A percentile compares a stretch with the other conserved stretches of the same genome.
Conservation (phyloP, 2,888 invertebrate genomes). For the Clistopyga incitator region DNA sequence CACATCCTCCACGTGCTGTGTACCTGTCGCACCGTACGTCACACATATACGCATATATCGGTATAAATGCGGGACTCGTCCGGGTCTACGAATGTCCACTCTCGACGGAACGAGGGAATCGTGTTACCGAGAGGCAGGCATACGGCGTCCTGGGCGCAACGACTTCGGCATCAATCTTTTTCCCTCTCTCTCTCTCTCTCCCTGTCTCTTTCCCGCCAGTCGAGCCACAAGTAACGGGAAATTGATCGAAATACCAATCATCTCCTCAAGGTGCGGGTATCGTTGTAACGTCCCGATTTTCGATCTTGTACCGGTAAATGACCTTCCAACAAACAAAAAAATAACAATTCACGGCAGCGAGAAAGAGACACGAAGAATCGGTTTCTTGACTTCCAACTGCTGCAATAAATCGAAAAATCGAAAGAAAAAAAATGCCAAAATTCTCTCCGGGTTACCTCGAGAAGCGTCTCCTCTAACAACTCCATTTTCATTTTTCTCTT, state of each 20-base stretch:
- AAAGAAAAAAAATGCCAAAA: too few species aligned
- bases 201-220: slow-evolving; percentile 40
- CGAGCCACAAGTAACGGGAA: slow-evolving; percentile 62
- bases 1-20: slow-evolving; percentile 18
- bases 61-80: slow-evolving; percentile 10
- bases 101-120: slow-evolving; percentile 52
- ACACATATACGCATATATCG: not conserved
- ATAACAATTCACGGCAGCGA: not conserved
- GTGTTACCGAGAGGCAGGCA: slow-evolving; percentile 52
- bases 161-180: slow-evolving; percentile 50
- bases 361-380: not conserved
- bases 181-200: slow-evolving; percentile 25
- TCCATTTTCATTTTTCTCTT: too few species aligned
- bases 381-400: not conserved
- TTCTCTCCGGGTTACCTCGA: too few species aligned
- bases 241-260: slow-evolving; percentile 68
- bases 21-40: slow-evolving; percentile 49
- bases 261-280: slow-evolving; percentile 52
- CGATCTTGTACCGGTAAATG: slow-evolving; percentile 4
- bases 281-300: not conserved
- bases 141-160: slow-evolving; percentile 27
- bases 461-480: too few species aligned
- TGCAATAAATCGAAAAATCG: too few species aligned
- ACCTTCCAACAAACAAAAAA: slow-evolving; percentile 5
- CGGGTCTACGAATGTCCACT: slow-evolving; percentile 41